phyloP scores from a whole-genome alignment of 2,113 vertebrate species.

The Blennius ocellaris region DNA sequence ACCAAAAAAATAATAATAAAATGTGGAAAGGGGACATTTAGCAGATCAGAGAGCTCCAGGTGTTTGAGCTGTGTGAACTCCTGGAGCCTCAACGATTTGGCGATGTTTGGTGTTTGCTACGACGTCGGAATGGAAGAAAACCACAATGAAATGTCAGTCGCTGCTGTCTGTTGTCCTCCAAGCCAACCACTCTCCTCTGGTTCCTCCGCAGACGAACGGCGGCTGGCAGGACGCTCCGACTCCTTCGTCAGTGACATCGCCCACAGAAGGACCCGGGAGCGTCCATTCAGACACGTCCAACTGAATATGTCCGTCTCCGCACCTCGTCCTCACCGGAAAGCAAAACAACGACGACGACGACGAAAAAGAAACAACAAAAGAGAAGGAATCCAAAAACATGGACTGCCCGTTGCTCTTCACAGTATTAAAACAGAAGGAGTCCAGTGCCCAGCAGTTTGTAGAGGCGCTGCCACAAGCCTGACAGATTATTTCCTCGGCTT shows the following conservation, averaged over 20 bases:
- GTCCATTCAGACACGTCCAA: constrained; percentile 99
- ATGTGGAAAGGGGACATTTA: too few relatives aligned
- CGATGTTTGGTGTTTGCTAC: too few relatives aligned
- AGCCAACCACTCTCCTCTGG: constrained; percentile 2
- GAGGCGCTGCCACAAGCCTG: constrained; percentile 40
- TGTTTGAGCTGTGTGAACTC: too few relatives aligned
- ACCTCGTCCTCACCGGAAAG: constrained; percentile 65
- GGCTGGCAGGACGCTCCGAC: constrained; percentile 99
- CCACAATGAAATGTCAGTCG: too few relatives aligned
- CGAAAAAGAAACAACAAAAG: too few relatives aligned
- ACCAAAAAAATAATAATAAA: too few relatives aligned
- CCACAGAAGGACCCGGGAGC: constrained; percentile 99
- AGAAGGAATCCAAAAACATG: constrained; percentile 51
- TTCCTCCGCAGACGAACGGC: constrained; percentile 91
- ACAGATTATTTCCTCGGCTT: constrained; percentile 64
- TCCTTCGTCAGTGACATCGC: constrained; percentile 99
- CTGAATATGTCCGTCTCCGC: constrained; percentile 88
- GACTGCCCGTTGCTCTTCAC: constrained; percentile 77
- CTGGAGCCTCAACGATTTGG: too few relatives aligned
- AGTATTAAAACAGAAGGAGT: constrained; percentile 75
- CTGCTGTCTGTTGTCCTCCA: not conserved
- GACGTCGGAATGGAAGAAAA: too few relatives aligned
- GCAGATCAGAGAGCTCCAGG: too few relatives aligned
- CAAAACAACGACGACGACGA: constrained; percentile 22
- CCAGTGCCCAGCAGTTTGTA: constrained; percentile 58